Conservation (phyloP, 1,140 invertebrate species). For the Rhizoglyphus robini region DNA sequence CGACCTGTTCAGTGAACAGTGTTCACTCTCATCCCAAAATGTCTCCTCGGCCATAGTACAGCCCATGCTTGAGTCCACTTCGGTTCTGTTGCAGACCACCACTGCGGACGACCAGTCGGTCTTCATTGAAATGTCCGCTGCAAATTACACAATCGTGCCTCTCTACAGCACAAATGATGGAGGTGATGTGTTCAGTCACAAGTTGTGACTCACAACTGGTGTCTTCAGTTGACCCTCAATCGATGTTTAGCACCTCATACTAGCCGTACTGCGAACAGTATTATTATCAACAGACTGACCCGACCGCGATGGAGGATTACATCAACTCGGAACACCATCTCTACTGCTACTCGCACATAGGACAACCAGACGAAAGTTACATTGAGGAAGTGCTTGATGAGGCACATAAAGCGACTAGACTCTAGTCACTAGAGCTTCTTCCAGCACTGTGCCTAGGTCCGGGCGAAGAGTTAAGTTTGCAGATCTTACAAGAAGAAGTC, state of each 20-base stretch:
- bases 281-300: background rate
- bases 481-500: background rate
- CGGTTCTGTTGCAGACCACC: background rate
- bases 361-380: background rate
- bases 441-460: too few relatives aligned
- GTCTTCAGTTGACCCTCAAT: background rate
- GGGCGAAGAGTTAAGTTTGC: background rate
- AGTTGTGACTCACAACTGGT: background rate
- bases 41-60: background rate
- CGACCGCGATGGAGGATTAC: background rate
- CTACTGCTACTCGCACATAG: background rate
- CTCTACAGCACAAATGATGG: background rate
- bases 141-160: background rate
- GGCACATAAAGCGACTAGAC: too few relatives aligned
- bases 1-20: too few relatives aligned
- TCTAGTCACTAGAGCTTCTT: too few relatives aligned
- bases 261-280: background rate
- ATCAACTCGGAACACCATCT: conserved; percentile 4
- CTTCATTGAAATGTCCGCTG: background rate
- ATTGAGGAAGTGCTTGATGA: background rate
- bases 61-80: background rate
- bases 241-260: background rate
- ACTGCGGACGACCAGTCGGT: background rate
- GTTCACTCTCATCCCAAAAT: background rate
- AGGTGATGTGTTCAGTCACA: background rate